Conservation (phyloP, 2,797 vertebrate genomes). For the Morelia viridis region DNA sequence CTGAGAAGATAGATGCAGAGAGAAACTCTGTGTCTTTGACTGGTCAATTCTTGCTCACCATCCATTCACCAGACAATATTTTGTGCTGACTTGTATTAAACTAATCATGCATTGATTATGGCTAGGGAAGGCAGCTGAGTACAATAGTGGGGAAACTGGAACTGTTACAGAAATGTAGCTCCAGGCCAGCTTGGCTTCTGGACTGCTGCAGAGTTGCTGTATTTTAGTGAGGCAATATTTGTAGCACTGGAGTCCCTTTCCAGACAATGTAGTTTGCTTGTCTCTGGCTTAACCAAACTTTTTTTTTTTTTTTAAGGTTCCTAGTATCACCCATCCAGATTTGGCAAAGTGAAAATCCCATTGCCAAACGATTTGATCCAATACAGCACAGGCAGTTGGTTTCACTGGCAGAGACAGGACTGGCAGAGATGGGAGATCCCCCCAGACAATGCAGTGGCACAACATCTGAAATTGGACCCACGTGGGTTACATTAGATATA, state of each 20-base stretch:
- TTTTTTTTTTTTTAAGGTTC: neutral
- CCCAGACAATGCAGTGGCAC: neutral
- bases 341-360: neutral
- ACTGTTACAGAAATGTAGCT: neutral
- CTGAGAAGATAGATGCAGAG: neutral
- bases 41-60: neutral
- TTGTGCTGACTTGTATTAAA: neutral
- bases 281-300: neutral
- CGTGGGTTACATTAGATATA: neutral
- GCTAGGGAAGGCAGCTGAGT: neutral
- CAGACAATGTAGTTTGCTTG: neutral
- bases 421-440: neutral
- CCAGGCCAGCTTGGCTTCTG: neutral
- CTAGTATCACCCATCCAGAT: neutral
- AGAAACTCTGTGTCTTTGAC: neutral
- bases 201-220: neutral
- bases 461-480: neutral
- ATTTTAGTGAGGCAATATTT: neutral
- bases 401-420: neutral
- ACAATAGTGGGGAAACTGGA: neutral
- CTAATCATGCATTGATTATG: neutral
- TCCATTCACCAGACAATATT: neutral
- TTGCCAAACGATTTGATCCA: neutral
- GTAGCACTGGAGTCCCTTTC: neutral
- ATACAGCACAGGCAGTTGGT: neutral